A percentile compares a stretch with the other conserved stretches of the same genome.
Evolutionary conservation across 2,797 vertebrate species (phyloP).

Genomic region (Hemitrygon akajei): DNA sequence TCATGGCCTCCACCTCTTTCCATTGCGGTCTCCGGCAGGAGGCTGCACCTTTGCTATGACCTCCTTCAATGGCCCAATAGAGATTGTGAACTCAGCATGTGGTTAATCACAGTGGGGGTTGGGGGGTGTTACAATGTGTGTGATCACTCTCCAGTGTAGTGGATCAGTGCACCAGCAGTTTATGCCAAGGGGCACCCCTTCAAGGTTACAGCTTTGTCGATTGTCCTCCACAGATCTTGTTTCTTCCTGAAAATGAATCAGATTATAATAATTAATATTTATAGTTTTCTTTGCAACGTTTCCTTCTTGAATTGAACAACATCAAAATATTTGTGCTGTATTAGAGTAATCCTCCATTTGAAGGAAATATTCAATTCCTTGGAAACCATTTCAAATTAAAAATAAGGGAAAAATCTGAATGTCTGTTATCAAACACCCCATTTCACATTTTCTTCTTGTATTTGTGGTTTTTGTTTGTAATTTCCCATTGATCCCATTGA

Average conservation of each 20-base stretch:
- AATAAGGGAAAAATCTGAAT: background rate
- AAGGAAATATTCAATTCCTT: background rate
- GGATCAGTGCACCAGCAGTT: slow-evolving; percentile 31
- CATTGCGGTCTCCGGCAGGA: slow-evolving; percentile 8
- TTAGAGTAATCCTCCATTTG: background rate
- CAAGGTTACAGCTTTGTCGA: slow-evolving; percentile 33
- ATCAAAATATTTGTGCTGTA: background rate
- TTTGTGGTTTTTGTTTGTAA: too few relatives aligned
- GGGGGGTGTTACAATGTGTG: background rate
- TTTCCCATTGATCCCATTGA: too few relatives aligned
- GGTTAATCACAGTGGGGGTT: background rate
- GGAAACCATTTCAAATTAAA: background rate
- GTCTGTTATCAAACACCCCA: background rate
- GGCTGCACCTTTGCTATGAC: slow-evolving; percentile 13
- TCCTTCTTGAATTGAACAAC: background rate
- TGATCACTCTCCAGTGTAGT: slow-evolving; percentile 25
- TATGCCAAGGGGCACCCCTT: slow-evolving; percentile 19
- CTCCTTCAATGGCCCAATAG: slow-evolving; percentile 23
- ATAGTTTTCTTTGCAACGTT: background rate
- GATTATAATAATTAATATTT: slow-evolving; percentile 18
- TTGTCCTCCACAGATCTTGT: background rate
- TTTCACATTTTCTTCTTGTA: background rate
- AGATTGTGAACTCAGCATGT: slow-evolving; percentile 31
- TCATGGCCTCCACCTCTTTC: background rate
- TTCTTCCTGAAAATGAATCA: background rate